A percentile compares a stretch with the other conserved stretches of the same genome.
These are phyloP conservation scores for Catonia carolina DNA, from an alignment of 2,888 invertebrate genomes.

Conservation along the genomic window DNA sequence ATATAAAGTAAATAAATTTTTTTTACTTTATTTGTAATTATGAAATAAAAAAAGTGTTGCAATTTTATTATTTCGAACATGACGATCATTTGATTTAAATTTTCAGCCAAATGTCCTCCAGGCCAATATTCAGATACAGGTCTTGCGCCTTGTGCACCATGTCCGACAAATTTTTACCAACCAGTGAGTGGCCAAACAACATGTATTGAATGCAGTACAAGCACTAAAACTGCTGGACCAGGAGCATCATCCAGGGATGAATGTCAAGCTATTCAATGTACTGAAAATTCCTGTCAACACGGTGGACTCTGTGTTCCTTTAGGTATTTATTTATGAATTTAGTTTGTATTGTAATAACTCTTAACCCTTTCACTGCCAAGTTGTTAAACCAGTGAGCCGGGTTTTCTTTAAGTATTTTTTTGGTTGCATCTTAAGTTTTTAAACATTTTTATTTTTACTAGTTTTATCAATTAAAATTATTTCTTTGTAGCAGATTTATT, in stretches of 20 bases:
- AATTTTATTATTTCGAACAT: neutral
- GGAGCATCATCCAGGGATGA: slow-evolving; percentile 78
- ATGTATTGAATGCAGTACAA: slow-evolving; percentile 85
- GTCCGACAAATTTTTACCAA: slow-evolving; percentile 90
- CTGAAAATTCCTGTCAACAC: slow-evolving; percentile 81
- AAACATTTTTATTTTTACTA: too few relatives aligned
- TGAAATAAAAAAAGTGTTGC: neutral
- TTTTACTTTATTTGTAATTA: neutral
- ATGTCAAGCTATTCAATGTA: slow-evolving; percentile 81
- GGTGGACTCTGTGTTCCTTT: slow-evolving; percentile 85
- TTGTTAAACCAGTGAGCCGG: too few relatives aligned
- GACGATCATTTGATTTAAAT: slow-evolving; percentile 7
- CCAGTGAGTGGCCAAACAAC: slow-evolving; percentile 73
- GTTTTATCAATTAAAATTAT: too few relatives aligned
- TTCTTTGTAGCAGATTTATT: too few relatives aligned
- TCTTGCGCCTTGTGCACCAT: slow-evolving; percentile 85
- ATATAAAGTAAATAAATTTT: too few relatives aligned
- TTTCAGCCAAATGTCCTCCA: slow-evolving; percentile 69
- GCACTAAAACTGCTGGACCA: slow-evolving; percentile 74
- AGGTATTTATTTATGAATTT: slow-evolving; percentile 47
- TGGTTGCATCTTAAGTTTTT: too few relatives aligned
- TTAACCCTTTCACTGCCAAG: too few relatives aligned
- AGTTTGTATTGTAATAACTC: too few relatives aligned
- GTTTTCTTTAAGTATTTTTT: too few relatives aligned
- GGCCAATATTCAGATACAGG: slow-evolving; percentile 92